These are phyloP conservation scores for Zaprionus lachaisei DNA, from an alignment of 1,140 invertebrate species.

Conservation along the genomic window DNA sequence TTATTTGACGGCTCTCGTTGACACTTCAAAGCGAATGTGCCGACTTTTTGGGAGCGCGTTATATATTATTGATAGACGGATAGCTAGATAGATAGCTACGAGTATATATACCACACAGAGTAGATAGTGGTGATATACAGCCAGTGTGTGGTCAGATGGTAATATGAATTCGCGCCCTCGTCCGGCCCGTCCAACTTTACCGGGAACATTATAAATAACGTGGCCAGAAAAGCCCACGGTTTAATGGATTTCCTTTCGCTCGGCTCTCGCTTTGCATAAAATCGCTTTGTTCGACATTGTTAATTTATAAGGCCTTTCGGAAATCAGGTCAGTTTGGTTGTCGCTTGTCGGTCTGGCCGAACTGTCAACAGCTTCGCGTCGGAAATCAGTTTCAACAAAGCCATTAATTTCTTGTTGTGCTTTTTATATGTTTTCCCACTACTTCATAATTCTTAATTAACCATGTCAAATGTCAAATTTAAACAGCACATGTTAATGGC, in stretches of 20 bases:
- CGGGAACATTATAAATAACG: slow-evolving; percentile 32
- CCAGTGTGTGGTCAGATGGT: neutral
- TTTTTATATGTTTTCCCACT: neutral
- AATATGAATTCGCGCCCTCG: neutral
- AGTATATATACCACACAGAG: neutral
- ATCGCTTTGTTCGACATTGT: slow-evolving; percentile 12
- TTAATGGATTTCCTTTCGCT: slow-evolving; percentile 20
- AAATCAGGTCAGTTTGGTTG: slow-evolving; percentile 24
- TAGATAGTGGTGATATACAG: slow-evolving; percentile 7
- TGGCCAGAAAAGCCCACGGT: slow-evolving; percentile 9
- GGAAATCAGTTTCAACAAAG: slow-evolving; percentile 1
- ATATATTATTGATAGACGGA: slow-evolving; percentile 41
- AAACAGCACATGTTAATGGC: neutral
- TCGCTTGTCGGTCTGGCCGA: neutral
- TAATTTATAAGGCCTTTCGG: slow-evolving; percentile 5
- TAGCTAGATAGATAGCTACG: slow-evolving; percentile 1
- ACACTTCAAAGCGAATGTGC: slow-evolving; percentile 45
- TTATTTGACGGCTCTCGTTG: slow-evolving; percentile 39
- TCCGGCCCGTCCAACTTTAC: neutral
- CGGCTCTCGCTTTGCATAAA: slow-evolving; percentile 31
- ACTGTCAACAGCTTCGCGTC: slow-evolving; percentile 13
- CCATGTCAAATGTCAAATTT: neutral
- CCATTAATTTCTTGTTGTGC: slow-evolving; percentile 4
- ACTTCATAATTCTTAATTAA: slow-evolving; percentile 4
- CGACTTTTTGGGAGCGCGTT: slow-evolving; percentile 34